These are phyloP conservation scores for Tetragnatha montana DNA, from an alignment of 2,888 invertebrate species.

Conservation along the genomic window DNA sequence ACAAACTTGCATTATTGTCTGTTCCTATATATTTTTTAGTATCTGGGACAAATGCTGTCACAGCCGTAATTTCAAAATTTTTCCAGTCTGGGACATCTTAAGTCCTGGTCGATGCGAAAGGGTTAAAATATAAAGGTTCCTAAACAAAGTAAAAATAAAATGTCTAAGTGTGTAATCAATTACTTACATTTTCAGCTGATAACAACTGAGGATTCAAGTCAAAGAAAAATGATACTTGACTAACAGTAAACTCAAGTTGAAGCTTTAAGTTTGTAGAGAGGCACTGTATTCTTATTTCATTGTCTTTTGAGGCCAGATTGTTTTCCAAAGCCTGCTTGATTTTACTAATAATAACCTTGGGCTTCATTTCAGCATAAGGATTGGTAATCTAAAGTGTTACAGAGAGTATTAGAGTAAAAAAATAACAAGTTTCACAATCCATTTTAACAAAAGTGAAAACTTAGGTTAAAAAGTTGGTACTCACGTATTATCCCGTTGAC, in stretches of 20 bases:
- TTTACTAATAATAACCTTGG: constrained; percentile 14
- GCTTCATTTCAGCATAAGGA: constrained; percentile 33
- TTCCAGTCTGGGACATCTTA: not conserved
- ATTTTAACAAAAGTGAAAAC: not conserved
- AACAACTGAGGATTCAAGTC: constrained; percentile 5
- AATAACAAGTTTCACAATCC: not conserved
- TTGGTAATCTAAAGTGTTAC: constrained; percentile 14
- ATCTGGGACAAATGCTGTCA: no score
- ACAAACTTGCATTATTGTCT: no score
- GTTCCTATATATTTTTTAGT: no score
- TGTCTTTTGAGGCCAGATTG: not conserved
- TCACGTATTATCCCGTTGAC: no score
- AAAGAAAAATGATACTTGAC: not conserved
- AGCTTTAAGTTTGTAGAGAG: not conserved
- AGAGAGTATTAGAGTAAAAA: not conserved
- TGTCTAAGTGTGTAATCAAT: no score
- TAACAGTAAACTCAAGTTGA: not conserved
- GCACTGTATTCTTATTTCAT: not conserved
- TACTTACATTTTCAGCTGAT: constrained; percentile 13
- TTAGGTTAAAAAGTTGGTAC: not conserved
- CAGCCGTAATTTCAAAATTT: no score
- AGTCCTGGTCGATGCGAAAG: not conserved
- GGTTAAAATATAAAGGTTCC: not conserved
- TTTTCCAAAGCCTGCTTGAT: not conserved
- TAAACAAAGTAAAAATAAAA: no score